A percentile compares a stretch with the other conserved stretches of the same genome.
These are phyloP conservation scores for Lepeophtheirus salmonis DNA, from an alignment of 1,140 invertebrate species.

Conservation along the genomic window DNA sequence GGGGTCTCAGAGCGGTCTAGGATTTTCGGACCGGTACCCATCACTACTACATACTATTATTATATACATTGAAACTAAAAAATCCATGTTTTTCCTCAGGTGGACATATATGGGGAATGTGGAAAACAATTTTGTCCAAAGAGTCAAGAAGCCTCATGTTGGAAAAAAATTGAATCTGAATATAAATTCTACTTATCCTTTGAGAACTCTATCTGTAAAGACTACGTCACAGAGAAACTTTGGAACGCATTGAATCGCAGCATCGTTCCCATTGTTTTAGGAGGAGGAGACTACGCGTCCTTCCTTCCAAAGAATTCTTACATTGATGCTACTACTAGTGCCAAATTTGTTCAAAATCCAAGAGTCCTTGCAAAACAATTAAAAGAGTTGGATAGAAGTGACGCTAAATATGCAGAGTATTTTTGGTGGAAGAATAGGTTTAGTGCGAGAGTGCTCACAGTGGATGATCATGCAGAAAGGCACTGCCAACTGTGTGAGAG, in stretches of 20 bases:
- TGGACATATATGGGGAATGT: constrained; percentile 36
- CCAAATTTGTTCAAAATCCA: no score
- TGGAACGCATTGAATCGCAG: constrained; percentile 23
- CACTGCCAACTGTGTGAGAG: background rate
- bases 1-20: no score
- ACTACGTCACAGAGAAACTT: constrained; percentile 28
- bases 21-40: no score
- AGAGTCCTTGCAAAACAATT: constrained; percentile 34
- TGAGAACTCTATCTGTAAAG: constrained; percentile 30
- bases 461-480: background rate
- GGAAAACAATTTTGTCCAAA: constrained; percentile 19
- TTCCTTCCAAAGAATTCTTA: constrained; percentile 43
- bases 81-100: constrained; percentile 22
- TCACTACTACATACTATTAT: no score
- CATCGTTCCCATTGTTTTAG: constrained; percentile 48
- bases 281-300: constrained; percentile 34
- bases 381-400: constrained; percentile 28
- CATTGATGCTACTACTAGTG: constrained; percentile 32
- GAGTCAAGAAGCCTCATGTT: constrained; percentile 16
- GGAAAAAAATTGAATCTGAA: constrained; percentile 12
- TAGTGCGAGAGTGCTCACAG: background rate
- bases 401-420: constrained; percentile 24
- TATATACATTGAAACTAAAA: no score
- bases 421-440: constrained; percentile 25
- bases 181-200: constrained; percentile 35